Percentiles rank a stretch among this genome's conserved stretches.
Conservation (phyloP, 92 coral and sea anemone species). For the Actinostola sp. region DNA sequence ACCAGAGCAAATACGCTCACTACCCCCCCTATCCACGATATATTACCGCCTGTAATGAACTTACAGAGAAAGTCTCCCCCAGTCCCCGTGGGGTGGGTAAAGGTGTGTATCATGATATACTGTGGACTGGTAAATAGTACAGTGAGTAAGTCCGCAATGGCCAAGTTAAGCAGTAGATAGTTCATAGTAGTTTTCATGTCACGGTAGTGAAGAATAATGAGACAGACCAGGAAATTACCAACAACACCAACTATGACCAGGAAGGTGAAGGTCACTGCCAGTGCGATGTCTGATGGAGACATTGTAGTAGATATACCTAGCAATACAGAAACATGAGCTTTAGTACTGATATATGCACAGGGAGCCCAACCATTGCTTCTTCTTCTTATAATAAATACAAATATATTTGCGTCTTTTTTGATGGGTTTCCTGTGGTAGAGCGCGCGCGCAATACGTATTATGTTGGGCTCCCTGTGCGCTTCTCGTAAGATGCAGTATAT, state of each 20-base stretch:
- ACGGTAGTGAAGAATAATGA: slow-evolving; percentile 9
- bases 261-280: slow-evolving; percentile 5
- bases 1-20: slow-evolving; percentile 33
- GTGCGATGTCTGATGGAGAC: neutral
- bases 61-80: slow-evolving; percentile 29
- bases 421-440: too few relatives aligned
- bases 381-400: too few relatives aligned
- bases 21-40: slow-evolving; percentile 50
- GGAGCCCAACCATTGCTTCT: too few relatives aligned
- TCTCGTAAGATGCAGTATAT: too few relatives aligned
- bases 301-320: slow-evolving; percentile 1
- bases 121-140: slow-evolving; percentile 25
- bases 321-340: neutral
- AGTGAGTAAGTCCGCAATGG: slow-evolving; percentile 26
- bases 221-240: slow-evolving; percentile 25
- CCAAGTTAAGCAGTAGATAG: slow-evolving; percentile 21
- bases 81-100: slow-evolving; percentile 25
- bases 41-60: slow-evolving; percentile 40
- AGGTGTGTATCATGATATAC: slow-evolving; percentile 26
- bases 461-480: too few relatives aligned
- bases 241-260: slow-evolving; percentile 23
- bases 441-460: too few relatives aligned
- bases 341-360: neutral
- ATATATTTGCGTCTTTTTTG: too few relatives aligned
- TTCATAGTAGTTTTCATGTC: slow-evolving; percentile 31